These are phyloP conservation scores for Pangasianodon gigas DNA, from an alignment of 2,113 vertebrate species.

Conservation along the genomic window DNA sequence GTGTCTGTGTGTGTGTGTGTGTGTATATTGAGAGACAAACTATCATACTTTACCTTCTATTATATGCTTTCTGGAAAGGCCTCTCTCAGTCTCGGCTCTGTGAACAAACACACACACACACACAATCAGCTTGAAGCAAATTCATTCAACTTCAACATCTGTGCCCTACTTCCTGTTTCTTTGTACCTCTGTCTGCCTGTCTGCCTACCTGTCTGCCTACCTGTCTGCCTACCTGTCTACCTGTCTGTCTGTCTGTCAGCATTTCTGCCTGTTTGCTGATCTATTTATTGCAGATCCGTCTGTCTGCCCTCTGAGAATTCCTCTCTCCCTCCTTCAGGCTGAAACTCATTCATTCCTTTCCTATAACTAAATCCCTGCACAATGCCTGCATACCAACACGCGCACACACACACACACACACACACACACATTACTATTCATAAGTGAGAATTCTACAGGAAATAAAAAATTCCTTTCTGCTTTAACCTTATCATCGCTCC, in stretches of 20 bases:
- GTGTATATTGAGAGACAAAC: constrained; percentile 13
- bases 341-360: constrained; percentile 11
- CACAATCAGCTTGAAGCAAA: not conserved
- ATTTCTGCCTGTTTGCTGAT: not conserved
- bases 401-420: constrained; percentile 3
- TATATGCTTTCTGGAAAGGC: constrained; percentile 58
- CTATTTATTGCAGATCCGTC: not conserved
- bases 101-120: constrained; percentile 13
- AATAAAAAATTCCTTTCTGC: constrained; percentile 16
- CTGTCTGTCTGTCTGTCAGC: not conserved
- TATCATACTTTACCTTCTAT: constrained; percentile 51
- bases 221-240: no score
- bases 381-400: not conserved
- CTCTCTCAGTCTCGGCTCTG: constrained; percentile 57
- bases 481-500: constrained; percentile 42
- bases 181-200: not conserved
- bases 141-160: constrained; percentile 6
- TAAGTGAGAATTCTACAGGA: constrained; percentile 22
- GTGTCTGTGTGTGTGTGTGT: constrained; percentile 15
- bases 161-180: not conserved
- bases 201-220: not conserved
- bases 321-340: not conserved
- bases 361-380: not conserved
- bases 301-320: not conserved
- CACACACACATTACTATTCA: constrained; percentile 44